Evolutionary conservation across 2,113 vertebrate species (phyloP), one percentile per base, ranked within the genome.

Genomic region (Panthera leo): DNA sequence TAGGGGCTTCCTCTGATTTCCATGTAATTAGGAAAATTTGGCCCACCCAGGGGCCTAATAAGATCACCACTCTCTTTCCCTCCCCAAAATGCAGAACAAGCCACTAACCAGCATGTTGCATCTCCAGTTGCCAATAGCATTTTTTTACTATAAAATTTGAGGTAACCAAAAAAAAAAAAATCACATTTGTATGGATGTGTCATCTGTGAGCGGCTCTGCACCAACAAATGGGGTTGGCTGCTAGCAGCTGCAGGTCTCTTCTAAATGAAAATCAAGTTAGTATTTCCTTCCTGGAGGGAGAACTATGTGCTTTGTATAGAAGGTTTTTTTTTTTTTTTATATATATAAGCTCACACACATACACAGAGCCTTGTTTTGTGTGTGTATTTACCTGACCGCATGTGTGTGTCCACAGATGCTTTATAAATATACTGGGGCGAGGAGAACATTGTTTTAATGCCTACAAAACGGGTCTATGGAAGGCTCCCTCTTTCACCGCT

Each of bases 21-120:
- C 95, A 96, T 39, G 61, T 94, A 96, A 98, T 97, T 98, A 98
- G 92, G 85, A 98, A 98, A 97, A 97, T 98, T 83, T 93, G 96
- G 88, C 82, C 96, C 93, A 97, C 95, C 89, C 92, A 93, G 96
- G 94, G 85, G 89, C 84, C 96, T 97, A 98, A 96, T 96, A 80
- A 93, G 95, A 97, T 95, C 58, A 0, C 93, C 42, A 71, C 51
- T 92, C 36, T 92, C n/a, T 21, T 79, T 93, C 63, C 85, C 67
- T 85, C 48, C 71, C 31, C 13, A 92, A 98, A 97, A 96, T 19
- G 55, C 84, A 92, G 92, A 96, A 75, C 36, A 96, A 97, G 88
- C 42, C 94, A 83, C 85, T 96, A 67, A 70, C 85, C 71, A 25
- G 31, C 92, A 53, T 11, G n/a, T 19, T 68, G 15, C 9, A 4